Conservation (phyloP, 2,797 vertebrate species). For the Dicrostonyx torquatus region DNA sequence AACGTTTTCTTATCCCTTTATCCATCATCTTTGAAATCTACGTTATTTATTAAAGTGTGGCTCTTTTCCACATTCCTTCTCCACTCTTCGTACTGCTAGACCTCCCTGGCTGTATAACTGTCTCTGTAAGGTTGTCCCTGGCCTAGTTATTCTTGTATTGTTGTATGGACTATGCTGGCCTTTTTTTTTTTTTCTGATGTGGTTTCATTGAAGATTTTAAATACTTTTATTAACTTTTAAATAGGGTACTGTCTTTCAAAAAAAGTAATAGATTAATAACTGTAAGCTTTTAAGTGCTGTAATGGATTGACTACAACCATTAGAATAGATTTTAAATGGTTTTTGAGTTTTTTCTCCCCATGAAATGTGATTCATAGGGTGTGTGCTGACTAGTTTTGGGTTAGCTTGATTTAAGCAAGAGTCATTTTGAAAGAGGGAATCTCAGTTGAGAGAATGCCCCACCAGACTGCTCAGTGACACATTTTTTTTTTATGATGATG, state of each 20-base stretch:
- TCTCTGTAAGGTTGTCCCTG: neutral
- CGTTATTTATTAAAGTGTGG: neutral
- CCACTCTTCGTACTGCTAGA: neutral
- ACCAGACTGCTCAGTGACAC: neutral
- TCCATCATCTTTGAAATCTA: constrained; percentile 15
- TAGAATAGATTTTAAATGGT: constrained; percentile 5
- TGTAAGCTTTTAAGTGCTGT: neutral
- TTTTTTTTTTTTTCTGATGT: neutral
- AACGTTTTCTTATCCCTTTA: neutral
- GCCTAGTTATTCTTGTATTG: neutral
- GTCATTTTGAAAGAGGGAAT: neutral
- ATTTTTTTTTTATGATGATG: neutral
- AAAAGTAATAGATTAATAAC: constrained; percentile 10
- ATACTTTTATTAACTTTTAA: neutral
- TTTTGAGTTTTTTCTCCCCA: neutral
- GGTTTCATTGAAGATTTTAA: neutral
- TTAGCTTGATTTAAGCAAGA: neutral
- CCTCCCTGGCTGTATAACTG: neutral
- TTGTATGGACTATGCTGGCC: neutral
- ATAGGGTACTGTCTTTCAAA: neutral
- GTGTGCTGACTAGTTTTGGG: neutral
- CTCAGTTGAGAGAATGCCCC: neutral
- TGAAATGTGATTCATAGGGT: neutral
- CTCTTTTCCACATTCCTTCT: neutral
- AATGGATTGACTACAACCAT: neutral